Base-by-base conservation (phyloP, 2,113 vertebrate species). In the Vimba vimba region DNA sequence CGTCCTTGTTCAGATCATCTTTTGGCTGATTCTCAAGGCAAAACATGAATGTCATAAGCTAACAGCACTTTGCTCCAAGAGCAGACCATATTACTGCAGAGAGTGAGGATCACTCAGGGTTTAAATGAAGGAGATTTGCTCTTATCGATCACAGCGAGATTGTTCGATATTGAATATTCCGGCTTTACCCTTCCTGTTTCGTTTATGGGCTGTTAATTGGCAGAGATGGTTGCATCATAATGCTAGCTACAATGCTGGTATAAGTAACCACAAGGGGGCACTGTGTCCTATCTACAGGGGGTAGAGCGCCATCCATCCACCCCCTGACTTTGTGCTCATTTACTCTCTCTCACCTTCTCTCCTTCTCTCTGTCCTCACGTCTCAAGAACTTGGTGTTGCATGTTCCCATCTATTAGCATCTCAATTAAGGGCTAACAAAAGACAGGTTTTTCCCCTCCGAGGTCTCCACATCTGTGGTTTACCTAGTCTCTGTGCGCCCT, bases 351-450 rank as follows among this genome's bases (percentile, higher is more conserved):
- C 82, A 39, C 57, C 43, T 10, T 83, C 74, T 79, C 75, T 73
- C 50, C 30, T 43, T 71, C 62, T 68, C 62, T 59, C 82, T 82
- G 75, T 87, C 84, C 80, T 45, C 57, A 76, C 79, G 66, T 83
- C 66, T 85, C 66, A 77, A 78, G 79, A 86, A 86, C 68, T 89
- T 82, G 45, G 79, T 80, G 68, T 82, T 50, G 75, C 84, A 86
- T 88, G 85, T 89, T 88, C 76, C 52, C 76, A 89, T 89, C 85
- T 89, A 86, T 89, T 85, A 89, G 86, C 82, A 77, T 88, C 90
- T 90, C 86, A 89, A 88, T 88, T 90, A 88, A 87, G 83, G 79
- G 73, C 50, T 76, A 79, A 86, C 83, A 88, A 87, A 83, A 87
- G 87, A 86, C 88, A 86, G 85, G 84, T 88, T 87, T 87, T 79